These are phyloP conservation scores for Psilopogon haemacephalus DNA, from an alignment of 2,113 vertebrate genomes.

Conservation along the genomic window DNA sequence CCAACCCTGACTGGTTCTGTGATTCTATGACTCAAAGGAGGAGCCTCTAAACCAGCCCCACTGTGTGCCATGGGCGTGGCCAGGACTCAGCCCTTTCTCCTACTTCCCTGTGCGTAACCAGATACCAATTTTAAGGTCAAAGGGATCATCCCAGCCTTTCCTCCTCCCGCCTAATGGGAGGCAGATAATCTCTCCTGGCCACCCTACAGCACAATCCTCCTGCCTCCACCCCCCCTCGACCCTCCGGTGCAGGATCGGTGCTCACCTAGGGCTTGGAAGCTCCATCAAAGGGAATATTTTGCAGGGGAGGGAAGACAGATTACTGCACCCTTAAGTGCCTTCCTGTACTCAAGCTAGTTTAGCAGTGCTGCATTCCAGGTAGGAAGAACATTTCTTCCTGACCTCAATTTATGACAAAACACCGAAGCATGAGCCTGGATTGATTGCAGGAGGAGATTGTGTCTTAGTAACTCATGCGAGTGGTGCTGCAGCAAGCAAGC, in stretches of 20 bases:
- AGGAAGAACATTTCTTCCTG: slow-evolving; percentile 45
- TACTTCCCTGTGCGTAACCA: not conserved
- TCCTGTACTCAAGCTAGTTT: not conserved
- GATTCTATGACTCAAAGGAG: too few species aligned
- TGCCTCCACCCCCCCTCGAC: not conserved
- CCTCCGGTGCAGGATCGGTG: not conserved
- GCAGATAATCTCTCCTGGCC: not conserved
- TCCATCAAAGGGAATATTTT: not conserved
- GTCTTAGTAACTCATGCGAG: slow-evolving; percentile 35
- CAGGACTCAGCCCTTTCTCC: not conserved
- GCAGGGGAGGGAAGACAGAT: not conserved
- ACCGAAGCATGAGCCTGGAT: slow-evolving; percentile 20
- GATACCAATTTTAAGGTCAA: not conserved
- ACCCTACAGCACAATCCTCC: not conserved
- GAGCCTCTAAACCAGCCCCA: not conserved
- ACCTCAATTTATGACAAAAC: slow-evolving; percentile 55
- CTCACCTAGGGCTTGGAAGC: not conserved
- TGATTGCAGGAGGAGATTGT: slow-evolving; percentile 50
- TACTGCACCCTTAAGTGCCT: not conserved
- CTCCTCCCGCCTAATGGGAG: not conserved
- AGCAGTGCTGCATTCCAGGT: slow-evolving; percentile 20
- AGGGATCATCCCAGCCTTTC: not conserved
- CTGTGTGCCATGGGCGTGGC: not conserved
- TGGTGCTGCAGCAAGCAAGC: slow-evolving; percentile 22
- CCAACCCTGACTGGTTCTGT: too few species aligned